Conservation (phyloP, 2,888 invertebrate genomes). For the Pomacea canaliculata region DNA sequence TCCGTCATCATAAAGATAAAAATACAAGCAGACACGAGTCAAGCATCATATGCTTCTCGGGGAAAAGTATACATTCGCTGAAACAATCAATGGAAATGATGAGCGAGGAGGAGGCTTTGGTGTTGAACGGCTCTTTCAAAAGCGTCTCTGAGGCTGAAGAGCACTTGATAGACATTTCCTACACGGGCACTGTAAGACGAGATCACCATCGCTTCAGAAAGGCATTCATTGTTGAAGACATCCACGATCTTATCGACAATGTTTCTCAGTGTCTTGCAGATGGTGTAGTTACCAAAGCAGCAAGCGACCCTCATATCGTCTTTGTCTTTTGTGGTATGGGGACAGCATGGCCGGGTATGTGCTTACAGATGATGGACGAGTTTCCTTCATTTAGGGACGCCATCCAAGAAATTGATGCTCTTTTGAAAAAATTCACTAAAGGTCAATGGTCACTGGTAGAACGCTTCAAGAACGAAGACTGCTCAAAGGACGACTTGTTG, state of each 20-base stretch:
- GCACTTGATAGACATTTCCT: conserved; percentile 27
- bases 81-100: conserved; percentile 20
- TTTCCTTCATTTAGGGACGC: conserved; percentile 33
- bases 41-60: conserved; percentile 30
- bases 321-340: conserved; percentile 60
- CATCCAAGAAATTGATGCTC: conserved; percentile 12
- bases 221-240: conserved; percentile 26
- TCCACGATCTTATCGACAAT: conserved; percentile 4
- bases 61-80: conserved; percentile 18
- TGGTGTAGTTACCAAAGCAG: background rate
- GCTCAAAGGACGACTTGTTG: conserved; percentile 33
- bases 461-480: conserved; percentile 27
- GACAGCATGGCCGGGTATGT: conserved; percentile 56
- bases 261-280: conserved; percentile 12
- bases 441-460: conserved; percentile 38
- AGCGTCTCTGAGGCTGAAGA: no score
- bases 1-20: no score
- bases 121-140: no score
- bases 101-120: no score
- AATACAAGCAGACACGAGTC: conserved; percentile 1
- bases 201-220: conserved; percentile 29
- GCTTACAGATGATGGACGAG: conserved; percentile 39
- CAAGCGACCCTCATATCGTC: conserved; percentile 24
- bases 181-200: conserved; percentile 31
- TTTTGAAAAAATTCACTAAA: conserved; percentile 38